phyloP scores from a whole-genome alignment of 2,888 invertebrate genomes.

The Caenorhabditis drosophilae region DNA sequence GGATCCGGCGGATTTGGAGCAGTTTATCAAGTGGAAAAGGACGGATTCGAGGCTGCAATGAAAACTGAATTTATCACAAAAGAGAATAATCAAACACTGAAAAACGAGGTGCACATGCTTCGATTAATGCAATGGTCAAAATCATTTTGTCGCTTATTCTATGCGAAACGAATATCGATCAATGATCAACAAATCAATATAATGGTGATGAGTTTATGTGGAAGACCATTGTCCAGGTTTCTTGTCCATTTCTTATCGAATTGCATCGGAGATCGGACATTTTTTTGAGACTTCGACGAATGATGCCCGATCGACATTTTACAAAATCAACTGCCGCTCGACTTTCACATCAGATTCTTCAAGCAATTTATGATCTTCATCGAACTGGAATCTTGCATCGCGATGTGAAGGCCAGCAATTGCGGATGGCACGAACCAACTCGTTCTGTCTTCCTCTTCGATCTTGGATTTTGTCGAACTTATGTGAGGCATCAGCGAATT shows the following conservation, averaged over 20 bases:
- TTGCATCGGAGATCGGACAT: background rate
- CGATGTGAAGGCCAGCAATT: conserved; percentile 60
- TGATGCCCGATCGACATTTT: conserved; percentile 51
- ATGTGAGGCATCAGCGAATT: conserved; percentile 19
- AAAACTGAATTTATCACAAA: conserved; percentile 52
- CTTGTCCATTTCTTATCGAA: background rate
- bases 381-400: conserved; percentile 54
- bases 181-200: conserved; percentile 39
- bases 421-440: conserved; percentile 46
- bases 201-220: conserved; percentile 57
- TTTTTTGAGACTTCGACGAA: conserved; percentile 42
- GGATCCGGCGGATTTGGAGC: conserved; percentile 61
- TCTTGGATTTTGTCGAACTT: conserved; percentile 42
- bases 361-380: conserved; percentile 54
- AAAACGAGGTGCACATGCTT: conserved; percentile 46
- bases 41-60: conserved; percentile 41
- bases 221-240: conserved; percentile 49
- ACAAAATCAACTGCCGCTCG: conserved; percentile 55
- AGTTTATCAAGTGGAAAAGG: conserved; percentile 47
- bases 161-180: conserved; percentile 26
- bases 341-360: conserved; percentile 34
- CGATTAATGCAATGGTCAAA: conserved; percentile 50
- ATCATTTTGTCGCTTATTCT: conserved; percentile 47
- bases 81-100: conserved; percentile 30
- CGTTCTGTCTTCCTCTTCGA: conserved; percentile 38